A percentile compares a stretch with the other conserved stretches of the same genome.
These are phyloP conservation scores for Amorpha juglandis DNA, from an alignment of 2,888 invertebrate genomes.

Conservation along the genomic window DNA sequence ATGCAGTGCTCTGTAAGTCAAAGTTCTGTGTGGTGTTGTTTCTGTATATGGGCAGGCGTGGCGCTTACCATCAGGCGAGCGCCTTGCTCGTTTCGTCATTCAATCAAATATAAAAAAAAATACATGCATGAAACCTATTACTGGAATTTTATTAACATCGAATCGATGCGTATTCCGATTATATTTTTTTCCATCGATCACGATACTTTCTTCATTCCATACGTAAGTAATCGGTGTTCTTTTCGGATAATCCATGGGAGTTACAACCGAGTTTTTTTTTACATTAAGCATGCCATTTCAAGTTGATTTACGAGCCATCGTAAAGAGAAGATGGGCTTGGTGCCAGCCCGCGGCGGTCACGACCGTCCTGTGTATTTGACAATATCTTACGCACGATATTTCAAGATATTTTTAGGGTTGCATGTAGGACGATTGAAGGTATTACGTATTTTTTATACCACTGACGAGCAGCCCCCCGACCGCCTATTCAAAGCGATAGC, in stretches of 20 bases:
- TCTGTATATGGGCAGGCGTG: too few relatives aligned
- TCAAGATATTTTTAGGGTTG: not conserved
- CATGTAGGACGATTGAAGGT: not conserved
- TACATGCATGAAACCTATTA: too few relatives aligned
- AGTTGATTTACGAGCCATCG: slow-evolving; percentile 45
- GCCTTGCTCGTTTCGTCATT: too few relatives aligned
- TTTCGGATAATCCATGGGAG: slow-evolving; percentile 20
- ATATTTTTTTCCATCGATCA: not conserved
- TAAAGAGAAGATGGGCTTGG: slow-evolving; percentile 43
- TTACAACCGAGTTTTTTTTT: slow-evolving; percentile 31
- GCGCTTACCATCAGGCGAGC: too few relatives aligned
- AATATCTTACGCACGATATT: slow-evolving; percentile 18
- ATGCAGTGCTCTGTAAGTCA: too few relatives aligned
- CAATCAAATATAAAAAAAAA: too few relatives aligned
- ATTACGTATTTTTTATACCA: too few relatives aligned
- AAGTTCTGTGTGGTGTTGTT: too few relatives aligned
- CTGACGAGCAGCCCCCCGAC: too few relatives aligned
- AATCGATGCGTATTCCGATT: not conserved
- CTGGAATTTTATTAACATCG: not conserved
- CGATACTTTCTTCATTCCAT: not conserved
- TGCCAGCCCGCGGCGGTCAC: slow-evolving; percentile 44
- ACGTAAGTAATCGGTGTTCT: slow-evolving; percentile 9
- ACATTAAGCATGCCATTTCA: slow-evolving; percentile 34
- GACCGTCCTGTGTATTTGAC: slow-evolving; percentile 24
- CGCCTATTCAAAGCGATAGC: too few relatives aligned